Conservation (phyloP, 2,797 vertebrate genomes). For the Sebastes iracundus region DNA sequence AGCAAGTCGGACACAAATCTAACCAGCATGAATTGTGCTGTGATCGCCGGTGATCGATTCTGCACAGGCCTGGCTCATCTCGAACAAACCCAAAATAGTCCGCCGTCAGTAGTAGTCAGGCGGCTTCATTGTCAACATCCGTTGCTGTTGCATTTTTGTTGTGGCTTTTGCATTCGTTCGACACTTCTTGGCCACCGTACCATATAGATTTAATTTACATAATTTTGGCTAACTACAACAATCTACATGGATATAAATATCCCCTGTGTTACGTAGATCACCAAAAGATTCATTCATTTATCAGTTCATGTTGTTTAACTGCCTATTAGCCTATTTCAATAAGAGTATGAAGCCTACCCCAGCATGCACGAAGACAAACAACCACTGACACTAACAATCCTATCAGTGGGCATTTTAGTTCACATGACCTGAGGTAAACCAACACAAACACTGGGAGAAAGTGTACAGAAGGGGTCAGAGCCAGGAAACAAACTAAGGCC, state of each 20-base stretch:
- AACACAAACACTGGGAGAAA: not conserved
- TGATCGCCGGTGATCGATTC: too few species aligned
- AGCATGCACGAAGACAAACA: not conserved
- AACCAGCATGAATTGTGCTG: too few species aligned
- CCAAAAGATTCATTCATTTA: not conserved
- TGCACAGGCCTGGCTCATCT: too few species aligned
- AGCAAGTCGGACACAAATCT: too few species aligned
- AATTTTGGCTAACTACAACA: not conserved
- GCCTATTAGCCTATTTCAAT: not conserved
- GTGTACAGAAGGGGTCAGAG: not conserved
- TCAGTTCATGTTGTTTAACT: not conserved
- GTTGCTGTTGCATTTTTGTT: too few species aligned
- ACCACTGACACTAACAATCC: not conserved
- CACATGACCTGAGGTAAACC: not conserved
- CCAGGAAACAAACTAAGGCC: not conserved
- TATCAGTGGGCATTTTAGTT: constrained; percentile 1
- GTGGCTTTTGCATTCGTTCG: too few species aligned
- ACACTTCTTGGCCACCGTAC: not conserved
- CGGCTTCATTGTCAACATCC: not conserved
- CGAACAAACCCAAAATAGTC: not conserved
- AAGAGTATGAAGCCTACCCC: not conserved
- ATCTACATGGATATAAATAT: not conserved
- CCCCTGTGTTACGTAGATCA: not conserved
- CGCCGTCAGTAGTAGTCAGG: not conserved
- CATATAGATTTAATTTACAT: not conserved